phyloP scores from a whole-genome alignment of 1,140 invertebrate species.

The Calephelis virginiensis region DNA sequence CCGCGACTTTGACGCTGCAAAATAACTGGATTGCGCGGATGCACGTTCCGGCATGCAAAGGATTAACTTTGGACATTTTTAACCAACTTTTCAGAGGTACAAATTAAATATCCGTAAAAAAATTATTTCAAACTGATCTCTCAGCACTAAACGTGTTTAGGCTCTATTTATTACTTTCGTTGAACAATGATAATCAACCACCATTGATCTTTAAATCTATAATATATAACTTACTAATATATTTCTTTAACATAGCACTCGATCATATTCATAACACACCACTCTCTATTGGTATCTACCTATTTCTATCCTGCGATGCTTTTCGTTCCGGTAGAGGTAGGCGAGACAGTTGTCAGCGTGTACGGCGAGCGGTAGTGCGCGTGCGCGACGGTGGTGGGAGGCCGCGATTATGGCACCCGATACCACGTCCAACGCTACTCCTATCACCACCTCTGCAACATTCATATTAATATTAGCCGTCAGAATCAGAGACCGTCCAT shows the following conservation, averaged over 20 bases:
- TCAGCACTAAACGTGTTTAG: too few species aligned
- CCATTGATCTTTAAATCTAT: too few species aligned
- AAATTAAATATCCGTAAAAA: not conserved
- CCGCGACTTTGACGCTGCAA: too few species aligned
- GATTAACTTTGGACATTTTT: too few species aligned
- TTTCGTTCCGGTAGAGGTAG: constrained; percentile 97
- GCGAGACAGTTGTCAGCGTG: constrained; percentile 99
- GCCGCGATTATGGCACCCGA: constrained; percentile 89
- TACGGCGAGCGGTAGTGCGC: constrained; percentile 91
- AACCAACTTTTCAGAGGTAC: not conserved
- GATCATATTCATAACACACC: not conserved
- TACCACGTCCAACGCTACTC: constrained; percentile 94
- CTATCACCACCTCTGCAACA: constrained; percentile 83
- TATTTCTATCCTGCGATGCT: constrained; percentile 93
- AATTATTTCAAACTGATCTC: too few species aligned
- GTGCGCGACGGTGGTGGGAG: constrained; percentile 87
- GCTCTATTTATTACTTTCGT: too few species aligned
- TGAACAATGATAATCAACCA: too few species aligned
- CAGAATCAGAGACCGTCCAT: accelerated
- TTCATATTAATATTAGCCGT: not conserved
- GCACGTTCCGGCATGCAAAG: too few species aligned
- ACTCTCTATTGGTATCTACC: constrained; percentile 45
- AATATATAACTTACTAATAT: too few species aligned
- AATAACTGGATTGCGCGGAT: too few species aligned
- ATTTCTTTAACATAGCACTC: too few species aligned